Base-by-base conservation (phyloP, 2,797 vertebrate genomes). In the Sebastes diaconus region DNA sequence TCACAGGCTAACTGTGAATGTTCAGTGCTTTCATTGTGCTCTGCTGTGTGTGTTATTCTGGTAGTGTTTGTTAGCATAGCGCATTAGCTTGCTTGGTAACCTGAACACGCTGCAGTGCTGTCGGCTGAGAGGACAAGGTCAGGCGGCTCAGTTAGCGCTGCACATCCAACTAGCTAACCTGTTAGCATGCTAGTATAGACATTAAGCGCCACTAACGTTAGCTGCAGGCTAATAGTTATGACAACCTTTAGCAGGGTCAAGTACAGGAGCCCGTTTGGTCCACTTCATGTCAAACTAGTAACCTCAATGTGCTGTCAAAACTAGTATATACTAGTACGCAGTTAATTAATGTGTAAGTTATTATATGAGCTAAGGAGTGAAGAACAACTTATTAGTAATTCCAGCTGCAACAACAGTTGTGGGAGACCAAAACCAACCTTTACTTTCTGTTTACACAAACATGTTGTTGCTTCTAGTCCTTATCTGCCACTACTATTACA, bases 121-220 rank as follows among this genome's bases (percentile, higher is more conserved):
- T 55, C 61, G 32, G 59, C 7, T 60, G 58, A 22, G 67, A 75
- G 76, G 88, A 90, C 94, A 94, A 94, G 94, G 94, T 94, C 93
- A 95, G 89, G 9, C 50, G 52, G 66, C 84, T 74, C 75, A 29
- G 52, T 46, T 12, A 84, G 75, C 78, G 32, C 46, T 22, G 32
- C 27, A 27, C 63, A 61, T 5, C 50, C 36, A 5, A 4, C 60
- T 5, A 59, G 80, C 88, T 88, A 86, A 77, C 72, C 12, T 3
- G 69, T 81, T 92, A 89, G 85, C 89, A 86, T 77, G 75, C 27
- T 46, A 7, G 2, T 14, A 36, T 14, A 36, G 12, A n/a, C 52
- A 20, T 77, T 60, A 4, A 36, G 52, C 34, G 9, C 14, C 9
- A 13, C 29, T 50, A 39, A 25, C 34, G 52, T 68, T 73, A 39